Evolutionary conservation across 2,888 invertebrate genomes (phyloP).

Genomic region (Ischnus inquisitorius): DNA sequence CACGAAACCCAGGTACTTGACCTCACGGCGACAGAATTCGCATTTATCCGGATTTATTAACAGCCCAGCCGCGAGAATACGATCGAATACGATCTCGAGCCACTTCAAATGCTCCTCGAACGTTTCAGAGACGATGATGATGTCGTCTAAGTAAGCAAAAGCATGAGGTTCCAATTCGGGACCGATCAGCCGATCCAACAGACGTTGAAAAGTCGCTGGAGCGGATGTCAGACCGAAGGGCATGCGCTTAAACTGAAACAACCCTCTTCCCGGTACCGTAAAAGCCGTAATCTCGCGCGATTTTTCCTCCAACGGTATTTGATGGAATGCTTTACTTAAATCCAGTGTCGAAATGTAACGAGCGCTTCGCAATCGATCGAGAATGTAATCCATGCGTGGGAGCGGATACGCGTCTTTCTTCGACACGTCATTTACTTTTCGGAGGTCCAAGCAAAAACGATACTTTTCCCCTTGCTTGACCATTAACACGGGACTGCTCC

Average conservation of each 20-base stretch:
- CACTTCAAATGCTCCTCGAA: constrained; percentile 27
- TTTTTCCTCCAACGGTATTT: constrained; percentile 61
- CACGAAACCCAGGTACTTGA: constrained; percentile 13
- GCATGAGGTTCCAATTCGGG: constrained; percentile 62
- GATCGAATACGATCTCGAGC: constrained; percentile 7
- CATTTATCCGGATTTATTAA: constrained; percentile 32
- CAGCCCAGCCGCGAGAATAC: background rate
- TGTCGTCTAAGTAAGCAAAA: constrained; percentile 30
- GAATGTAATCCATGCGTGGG: constrained; percentile 73
- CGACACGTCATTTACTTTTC: constrained; percentile 77
- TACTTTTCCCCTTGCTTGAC: constrained; percentile 74
- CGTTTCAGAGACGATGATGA: background rate
- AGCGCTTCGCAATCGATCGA: constrained; percentile 66
- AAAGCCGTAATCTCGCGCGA: constrained; percentile 70
- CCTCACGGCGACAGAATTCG: constrained; percentile 22
- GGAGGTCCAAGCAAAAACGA: constrained; percentile 76
- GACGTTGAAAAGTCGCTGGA: constrained; percentile 70
- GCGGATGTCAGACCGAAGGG: constrained; percentile 63
- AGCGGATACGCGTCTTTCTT: constrained; percentile 77
- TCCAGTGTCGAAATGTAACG: constrained; percentile 69
- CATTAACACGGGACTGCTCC: constrained; percentile 76
- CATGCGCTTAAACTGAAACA: constrained; percentile 49
- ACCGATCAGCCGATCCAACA: constrained; percentile 70
- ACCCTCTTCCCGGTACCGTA: constrained; percentile 68
- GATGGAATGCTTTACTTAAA: constrained; percentile 67